These are phyloP conservation scores for Dromius quadrimaculatus DNA, from an alignment of 2,888 invertebrate genomes.

Conservation along the genomic window DNA sequence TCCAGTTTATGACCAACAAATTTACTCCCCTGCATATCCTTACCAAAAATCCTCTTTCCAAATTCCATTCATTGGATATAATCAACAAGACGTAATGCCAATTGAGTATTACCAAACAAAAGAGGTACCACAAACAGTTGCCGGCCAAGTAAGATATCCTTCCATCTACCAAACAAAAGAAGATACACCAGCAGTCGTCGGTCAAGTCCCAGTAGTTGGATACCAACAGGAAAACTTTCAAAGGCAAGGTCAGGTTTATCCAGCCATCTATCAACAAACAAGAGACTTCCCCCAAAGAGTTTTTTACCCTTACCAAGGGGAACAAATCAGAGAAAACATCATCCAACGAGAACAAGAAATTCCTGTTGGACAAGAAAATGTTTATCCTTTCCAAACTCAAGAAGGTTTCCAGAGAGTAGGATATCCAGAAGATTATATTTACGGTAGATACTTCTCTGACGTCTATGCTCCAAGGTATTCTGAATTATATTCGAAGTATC, in stretches of 20 bases:
- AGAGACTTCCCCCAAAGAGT: neutral
- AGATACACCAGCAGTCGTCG: neutral
- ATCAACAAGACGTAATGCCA: neutral
- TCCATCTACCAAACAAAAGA: neutral
- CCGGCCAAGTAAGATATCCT: neutral
- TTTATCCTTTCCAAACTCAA: neutral
- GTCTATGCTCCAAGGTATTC: neutral
- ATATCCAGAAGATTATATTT: neutral
- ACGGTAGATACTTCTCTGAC: neutral
- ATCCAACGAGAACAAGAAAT: neutral
- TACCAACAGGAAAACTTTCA: neutral
- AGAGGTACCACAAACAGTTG: neutral
- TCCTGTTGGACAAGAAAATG: neutral
- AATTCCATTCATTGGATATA: neutral
- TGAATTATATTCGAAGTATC: neutral
- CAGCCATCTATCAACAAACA: neutral
- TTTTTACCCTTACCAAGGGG: neutral
- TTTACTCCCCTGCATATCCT: neutral
- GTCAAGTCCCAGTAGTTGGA: neutral
- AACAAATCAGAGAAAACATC: neutral
- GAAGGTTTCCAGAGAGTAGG: neutral
- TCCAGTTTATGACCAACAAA: no score
- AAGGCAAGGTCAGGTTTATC: neutral
- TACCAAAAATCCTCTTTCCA: neutral
- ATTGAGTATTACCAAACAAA: neutral